Conservation (phyloP, 1,140 invertebrate species). For the Zaprionus vittiger region DNA sequence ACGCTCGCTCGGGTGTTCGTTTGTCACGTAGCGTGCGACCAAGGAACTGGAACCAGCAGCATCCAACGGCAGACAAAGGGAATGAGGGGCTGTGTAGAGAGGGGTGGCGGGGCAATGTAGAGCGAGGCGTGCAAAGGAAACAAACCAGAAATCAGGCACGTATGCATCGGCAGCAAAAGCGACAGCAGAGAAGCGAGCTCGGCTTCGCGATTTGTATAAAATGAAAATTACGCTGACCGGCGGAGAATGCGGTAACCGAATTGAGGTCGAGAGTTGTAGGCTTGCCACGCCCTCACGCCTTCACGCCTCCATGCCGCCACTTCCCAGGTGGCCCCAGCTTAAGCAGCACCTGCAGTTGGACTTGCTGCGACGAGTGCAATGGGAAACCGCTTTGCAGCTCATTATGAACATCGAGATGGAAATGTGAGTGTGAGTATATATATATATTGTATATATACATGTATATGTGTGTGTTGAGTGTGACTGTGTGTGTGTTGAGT, state of each 20-base stretch:
- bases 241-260: constrained; percentile 32
- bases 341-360: constrained; percentile 9
- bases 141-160: constrained; percentile 34
- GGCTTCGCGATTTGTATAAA: constrained; percentile 60
- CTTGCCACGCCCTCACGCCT: background rate
- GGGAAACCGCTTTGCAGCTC: background rate
- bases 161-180: constrained; percentile 44
- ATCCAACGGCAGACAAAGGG: background rate
- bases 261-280: constrained; percentile 51
- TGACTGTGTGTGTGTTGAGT: background rate
- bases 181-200: background rate
- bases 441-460: too few relatives aligned
- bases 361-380: constrained; percentile 1
- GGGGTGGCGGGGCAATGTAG: background rate
- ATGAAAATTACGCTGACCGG: constrained; percentile 64
- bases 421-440: background rate
- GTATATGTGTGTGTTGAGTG: background rate
- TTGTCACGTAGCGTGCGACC: constrained; percentile 32
- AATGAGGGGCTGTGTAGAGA: too few relatives aligned
- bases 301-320: background rate
- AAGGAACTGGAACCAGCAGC: constrained; percentile 13
- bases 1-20: constrained; percentile 12
- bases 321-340: background rate
- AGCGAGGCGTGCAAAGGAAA: background rate
- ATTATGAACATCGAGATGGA: constrained; percentile 7